Percentiles rank a stretch among this genome's conserved stretches.
Conservation (phyloP, 2,797 vertebrate species). For the Gorsachius magnificus region DNA sequence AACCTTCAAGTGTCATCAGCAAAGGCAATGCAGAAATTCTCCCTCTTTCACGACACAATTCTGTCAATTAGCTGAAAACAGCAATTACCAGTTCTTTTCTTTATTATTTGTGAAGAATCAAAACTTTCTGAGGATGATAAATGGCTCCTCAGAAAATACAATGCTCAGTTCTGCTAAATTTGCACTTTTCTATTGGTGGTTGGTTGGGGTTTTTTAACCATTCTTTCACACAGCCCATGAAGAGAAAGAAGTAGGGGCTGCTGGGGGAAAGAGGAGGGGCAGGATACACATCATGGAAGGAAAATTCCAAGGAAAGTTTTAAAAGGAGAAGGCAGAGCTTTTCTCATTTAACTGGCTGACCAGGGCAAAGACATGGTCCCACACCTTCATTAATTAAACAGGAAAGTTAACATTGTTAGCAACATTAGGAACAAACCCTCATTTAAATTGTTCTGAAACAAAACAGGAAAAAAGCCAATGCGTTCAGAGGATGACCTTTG, state of each 20-base stretch:
- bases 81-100: constrained; percentile 67
- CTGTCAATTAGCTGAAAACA: constrained; percentile 72
- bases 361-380: constrained; percentile 38
- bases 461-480: constrained; percentile 39
- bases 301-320: not conserved
- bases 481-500: constrained; percentile 78
- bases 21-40: constrained; percentile 52
- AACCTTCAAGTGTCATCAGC: constrained; percentile 63
- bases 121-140: constrained; percentile 77
- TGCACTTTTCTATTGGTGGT: constrained; percentile 54
- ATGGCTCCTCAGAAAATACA: constrained; percentile 71
- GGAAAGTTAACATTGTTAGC: constrained; percentile 59
- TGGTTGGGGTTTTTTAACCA: not conserved
- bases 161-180: constrained; percentile 66
- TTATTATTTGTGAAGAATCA: constrained; percentile 71
- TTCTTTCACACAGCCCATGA: constrained; percentile 56
- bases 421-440: constrained; percentile 69
- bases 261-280: not conserved
- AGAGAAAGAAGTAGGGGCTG: not conserved
- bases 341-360: constrained; percentile 55
- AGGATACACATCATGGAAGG: not conserved
- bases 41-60: constrained; percentile 59
- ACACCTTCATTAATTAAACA: constrained; percentile 63
- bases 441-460: constrained; percentile 71
- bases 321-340: not conserved